Evolutionary conservation across 1,140 invertebrate species (phyloP).

Genomic region (Drosophila novamexicana): DNA sequence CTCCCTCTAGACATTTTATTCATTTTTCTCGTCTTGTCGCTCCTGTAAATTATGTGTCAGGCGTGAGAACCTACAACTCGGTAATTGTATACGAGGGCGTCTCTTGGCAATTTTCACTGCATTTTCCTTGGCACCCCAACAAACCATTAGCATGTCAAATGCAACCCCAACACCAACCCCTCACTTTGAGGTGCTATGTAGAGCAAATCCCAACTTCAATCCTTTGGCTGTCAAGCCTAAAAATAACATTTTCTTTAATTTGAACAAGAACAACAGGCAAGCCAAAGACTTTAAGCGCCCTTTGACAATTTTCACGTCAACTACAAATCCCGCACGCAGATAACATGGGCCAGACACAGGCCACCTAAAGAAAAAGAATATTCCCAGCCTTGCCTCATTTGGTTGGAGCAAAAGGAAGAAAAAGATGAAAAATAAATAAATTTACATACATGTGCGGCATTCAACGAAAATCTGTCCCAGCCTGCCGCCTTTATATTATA

Average conservation of each 20-base stretch:
- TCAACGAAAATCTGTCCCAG: slow-evolving; percentile 55
- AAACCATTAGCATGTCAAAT: slow-evolving; percentile 52
- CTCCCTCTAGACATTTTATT: slow-evolving; percentile 39
- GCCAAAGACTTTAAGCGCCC: slow-evolving; percentile 75
- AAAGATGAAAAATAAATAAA: slow-evolving; percentile 53
- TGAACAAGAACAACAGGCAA: slow-evolving; percentile 40
- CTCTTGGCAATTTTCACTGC: slow-evolving; percentile 43
- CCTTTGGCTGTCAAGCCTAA: slow-evolving; percentile 72
- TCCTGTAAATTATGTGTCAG: slow-evolving; percentile 40
- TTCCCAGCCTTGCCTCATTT: slow-evolving; percentile 52
- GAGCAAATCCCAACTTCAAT: slow-evolving; percentile 58
- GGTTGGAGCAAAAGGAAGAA: slow-evolving; percentile 17
- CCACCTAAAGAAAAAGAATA: slow-evolving; percentile 49
- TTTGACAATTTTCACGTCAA: slow-evolving; percentile 81
- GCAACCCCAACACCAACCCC: slow-evolving; percentile 21
- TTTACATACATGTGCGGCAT: slow-evolving; percentile 61
- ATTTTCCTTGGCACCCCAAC: slow-evolving; percentile 30
- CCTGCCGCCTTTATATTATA: slow-evolving; percentile 58
- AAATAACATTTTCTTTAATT: slow-evolving; percentile 80
- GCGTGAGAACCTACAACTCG: slow-evolving; percentile 45
- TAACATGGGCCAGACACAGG: slow-evolving; percentile 49
- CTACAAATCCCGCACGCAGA: slow-evolving; percentile 65
- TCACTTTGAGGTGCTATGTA: slow-evolving; percentile 24
- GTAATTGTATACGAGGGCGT: slow-evolving; percentile 19
- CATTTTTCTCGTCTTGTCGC: slow-evolving; percentile 17